Base-by-base conservation (phyloP, 2,797 vertebrate species). In the Micromesistius poutassou region DNA sequence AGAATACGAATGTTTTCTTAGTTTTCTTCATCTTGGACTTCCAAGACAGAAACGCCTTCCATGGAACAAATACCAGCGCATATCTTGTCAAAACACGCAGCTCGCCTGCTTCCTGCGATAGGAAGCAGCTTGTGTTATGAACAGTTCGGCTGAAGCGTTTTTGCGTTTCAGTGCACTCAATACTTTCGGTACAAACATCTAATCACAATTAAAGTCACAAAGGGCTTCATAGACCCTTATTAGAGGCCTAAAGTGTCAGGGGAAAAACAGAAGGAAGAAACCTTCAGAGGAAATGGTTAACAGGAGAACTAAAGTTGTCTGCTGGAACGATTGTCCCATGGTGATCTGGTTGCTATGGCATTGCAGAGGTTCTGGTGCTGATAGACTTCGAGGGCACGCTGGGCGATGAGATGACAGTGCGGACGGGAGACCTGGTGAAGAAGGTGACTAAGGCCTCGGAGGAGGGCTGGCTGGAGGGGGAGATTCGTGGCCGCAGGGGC, bases 381-480 rank as follows among this genome's bases (percentile, higher is more conserved):
- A 77, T 94, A 1, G 93, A 94, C 89, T 97, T 96, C 76, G 88
- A 92, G 72, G 94, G 94, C 74, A 94, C 88, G 75, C 85, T 89
- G 83, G 84, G 71, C 1, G 95, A 95, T 36, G 95, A 97, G 91
- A 71, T 97, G 80, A 93, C 85, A 4, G 80, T 97, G 76, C 89
- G 42, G 14, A 88, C 81, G 0, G 96, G 95, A 2, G 96, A 97
- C 76, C 86, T 97, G 81, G 87, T 97, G 78, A 95, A 90, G 83
- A 93, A 95, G 1, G 95, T 96, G 76, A 91, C 89, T 76, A 86
- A 87, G 76, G 87, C 90, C 13, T 80, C 80, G 0, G 91, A 95
- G 75, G 93, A 94, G 1, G 96, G 96, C n/a, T 97, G 96, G 96
- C 90, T 97, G 81, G 85, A 90, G 7, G 96, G 96, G 72, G 95